Conservation (phyloP, 2,797 vertebrate species). For the Parauchenoglanis ngamensis region DNA sequence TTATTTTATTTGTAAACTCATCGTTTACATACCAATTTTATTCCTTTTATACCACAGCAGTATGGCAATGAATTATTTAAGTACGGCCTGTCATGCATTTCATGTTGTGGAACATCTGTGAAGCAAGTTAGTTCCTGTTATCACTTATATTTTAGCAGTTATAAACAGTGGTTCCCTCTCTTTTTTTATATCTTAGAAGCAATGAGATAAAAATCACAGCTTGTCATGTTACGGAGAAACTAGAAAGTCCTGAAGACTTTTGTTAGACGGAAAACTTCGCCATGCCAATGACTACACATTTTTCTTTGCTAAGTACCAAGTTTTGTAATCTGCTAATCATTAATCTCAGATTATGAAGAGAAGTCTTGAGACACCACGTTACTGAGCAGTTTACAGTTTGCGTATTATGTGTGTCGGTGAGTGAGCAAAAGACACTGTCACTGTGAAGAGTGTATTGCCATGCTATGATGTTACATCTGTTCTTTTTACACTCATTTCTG, state of each 20-base stretch:
- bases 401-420: not conserved
- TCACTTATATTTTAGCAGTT: not conserved
- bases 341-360: not conserved
- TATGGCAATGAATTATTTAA: not conserved
- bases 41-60: not conserved
- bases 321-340: not conserved
- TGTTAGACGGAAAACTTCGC: not conserved
- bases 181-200: not conserved
- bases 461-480: not conserved
- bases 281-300: not conserved
- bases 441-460: not conserved
- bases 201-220: not conserved
- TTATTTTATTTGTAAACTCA: not conserved
- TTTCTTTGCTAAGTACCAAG: not conserved
- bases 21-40: not conserved
- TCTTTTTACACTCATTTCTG: slow-evolving; percentile 1
- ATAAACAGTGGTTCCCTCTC: not conserved
- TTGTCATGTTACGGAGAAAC: no score
- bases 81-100: not conserved
- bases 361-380: not conserved
- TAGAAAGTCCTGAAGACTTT: not conserved
- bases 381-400: not conserved
- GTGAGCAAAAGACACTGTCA: not conserved
- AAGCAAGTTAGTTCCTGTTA: not conserved
- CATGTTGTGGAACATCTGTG: not conserved